Conservation (phyloP, 2,113 vertebrate genomes). For the Condylura cristata region DNA sequence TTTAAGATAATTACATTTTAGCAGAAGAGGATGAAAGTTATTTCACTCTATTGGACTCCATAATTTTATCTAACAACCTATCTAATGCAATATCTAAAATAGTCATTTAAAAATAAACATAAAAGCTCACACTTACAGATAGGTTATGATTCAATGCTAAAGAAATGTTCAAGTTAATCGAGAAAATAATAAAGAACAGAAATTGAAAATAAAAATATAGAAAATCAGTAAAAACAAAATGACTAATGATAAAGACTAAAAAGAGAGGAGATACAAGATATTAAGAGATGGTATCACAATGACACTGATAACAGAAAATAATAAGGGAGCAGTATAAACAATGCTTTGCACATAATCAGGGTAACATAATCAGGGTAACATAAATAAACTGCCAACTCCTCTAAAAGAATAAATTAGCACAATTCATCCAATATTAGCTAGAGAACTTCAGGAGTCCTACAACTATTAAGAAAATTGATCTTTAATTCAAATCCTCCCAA, state of each 20-base stretch:
- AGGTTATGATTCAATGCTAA: background rate
- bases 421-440: background rate
- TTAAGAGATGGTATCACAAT: background rate
- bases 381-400: no score
- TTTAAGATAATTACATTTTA: no score
- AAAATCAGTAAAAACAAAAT: background rate
- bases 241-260: background rate
- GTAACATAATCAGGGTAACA: no score
- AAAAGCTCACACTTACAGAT: background rate
- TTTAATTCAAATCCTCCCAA: background rate
- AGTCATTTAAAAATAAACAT: background rate
- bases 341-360: background rate
- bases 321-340: background rate
- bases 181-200: background rate
- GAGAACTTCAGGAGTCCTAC: background rate
- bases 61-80: no score
- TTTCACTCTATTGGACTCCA: background rate
- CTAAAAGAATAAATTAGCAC: background rate
- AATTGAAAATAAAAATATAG: background rate
- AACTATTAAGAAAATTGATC: background rate
- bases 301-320: background rate
- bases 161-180: background rate
- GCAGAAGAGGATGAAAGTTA: no score
- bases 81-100: no score
- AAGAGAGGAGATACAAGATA: background rate